Evolutionary conservation across 2,888 invertebrate species (phyloP).

Genomic region (Thymelicus sylvestris): DNA sequence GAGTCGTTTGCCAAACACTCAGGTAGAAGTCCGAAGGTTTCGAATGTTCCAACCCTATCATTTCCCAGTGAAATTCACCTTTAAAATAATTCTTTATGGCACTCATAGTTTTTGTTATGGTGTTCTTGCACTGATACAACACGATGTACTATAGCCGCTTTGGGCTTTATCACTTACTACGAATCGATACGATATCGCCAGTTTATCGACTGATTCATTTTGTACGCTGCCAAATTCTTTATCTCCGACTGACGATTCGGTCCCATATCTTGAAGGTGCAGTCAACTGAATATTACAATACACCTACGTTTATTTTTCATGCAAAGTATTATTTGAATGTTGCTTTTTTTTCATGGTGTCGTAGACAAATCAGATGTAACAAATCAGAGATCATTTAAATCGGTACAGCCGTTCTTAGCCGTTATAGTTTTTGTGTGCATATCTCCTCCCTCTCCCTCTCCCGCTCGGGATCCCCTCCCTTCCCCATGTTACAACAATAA

Average conservation of each 20-base stretch:
- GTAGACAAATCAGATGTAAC: too few species aligned
- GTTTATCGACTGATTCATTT: constrained; percentile 52
- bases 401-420: too few species aligned
- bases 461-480: too few species aligned
- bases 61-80: constrained; percentile 60
- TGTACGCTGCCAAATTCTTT: constrained; percentile 44
- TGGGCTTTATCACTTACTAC: constrained; percentile 41
- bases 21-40: constrained; percentile 71
- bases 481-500: too few species aligned
- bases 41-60: constrained; percentile 65
- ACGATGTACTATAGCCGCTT: constrained; percentile 29
- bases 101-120: constrained; percentile 56
- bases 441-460: too few species aligned
- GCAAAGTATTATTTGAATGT: too few species aligned
- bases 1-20: constrained; percentile 72
- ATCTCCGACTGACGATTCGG: constrained; percentile 39
- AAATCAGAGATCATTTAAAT: too few species aligned
- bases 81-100: constrained; percentile 67
- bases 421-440: too few species aligned
- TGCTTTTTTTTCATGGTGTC: too few species aligned
- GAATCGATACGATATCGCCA: constrained; percentile 42
- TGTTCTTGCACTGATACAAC: constrained; percentile 1
- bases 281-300: not conserved
- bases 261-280: constrained; percentile 22
- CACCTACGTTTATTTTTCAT: not conserved